Percentiles rank a stretch among this genome's conserved stretches.
phyloP scores from a whole-genome alignment of 2,113 vertebrate species.

The Neodon shergylaensis region DNA sequence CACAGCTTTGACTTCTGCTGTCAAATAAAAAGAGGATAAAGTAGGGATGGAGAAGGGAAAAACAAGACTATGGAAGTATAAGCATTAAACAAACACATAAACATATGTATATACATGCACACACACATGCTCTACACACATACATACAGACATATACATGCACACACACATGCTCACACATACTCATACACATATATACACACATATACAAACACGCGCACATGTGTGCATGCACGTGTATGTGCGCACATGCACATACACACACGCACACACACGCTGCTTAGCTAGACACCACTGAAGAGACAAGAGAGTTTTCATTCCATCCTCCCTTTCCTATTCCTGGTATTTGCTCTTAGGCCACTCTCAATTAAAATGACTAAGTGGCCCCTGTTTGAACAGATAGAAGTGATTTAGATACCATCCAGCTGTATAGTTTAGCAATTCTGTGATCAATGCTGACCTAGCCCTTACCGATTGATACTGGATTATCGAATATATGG shows the following conservation, averaged over 20 bases:
- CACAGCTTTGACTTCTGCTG: constrained; percentile 3
- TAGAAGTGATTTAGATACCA: not conserved
- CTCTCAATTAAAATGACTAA: constrained; percentile 52
- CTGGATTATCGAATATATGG: not conserved
- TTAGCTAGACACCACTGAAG: constrained; percentile 25
- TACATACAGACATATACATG: not conserved
- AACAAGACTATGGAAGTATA: not conserved
- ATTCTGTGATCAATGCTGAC: not conserved
- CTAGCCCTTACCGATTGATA: not conserved
- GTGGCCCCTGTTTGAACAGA: constrained; percentile 7
- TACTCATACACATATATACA: no score
- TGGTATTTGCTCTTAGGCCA: constrained; percentile 15
- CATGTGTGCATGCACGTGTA: not conserved
- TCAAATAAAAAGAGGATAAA: constrained; percentile 57
- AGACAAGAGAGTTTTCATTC: constrained; percentile 48
- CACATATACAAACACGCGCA: no score
- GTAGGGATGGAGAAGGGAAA: not conserved
- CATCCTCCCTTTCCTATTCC: constrained; percentile 46
- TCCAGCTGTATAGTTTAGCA: not conserved
- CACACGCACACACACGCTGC: no score
- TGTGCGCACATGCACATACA: no score
- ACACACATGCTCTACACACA: not conserved
- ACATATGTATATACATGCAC: not conserved
- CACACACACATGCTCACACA: no score
- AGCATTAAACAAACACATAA: not conserved